phyloP scores from a whole-genome alignment of 2,113 vertebrate species.

The Xiphophorus couchianus region DNA sequence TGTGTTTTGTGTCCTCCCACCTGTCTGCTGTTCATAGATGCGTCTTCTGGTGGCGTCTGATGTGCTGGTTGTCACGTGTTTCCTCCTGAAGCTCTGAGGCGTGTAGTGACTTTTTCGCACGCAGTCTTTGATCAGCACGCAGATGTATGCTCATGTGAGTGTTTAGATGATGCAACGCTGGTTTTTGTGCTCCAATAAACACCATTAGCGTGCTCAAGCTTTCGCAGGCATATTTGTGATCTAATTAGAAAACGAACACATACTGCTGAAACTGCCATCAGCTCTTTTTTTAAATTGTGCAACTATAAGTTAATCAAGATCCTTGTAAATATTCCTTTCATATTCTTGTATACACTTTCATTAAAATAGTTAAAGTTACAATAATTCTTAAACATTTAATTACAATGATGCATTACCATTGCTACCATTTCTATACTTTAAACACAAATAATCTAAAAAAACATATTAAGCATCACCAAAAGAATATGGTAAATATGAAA shows the following conservation, averaged over 20 bases:
- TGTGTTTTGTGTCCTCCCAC: slow-evolving; percentile 40
- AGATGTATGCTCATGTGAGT: slow-evolving; percentile 28
- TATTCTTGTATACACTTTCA: neutral
- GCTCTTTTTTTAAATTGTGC: slow-evolving; percentile 58
- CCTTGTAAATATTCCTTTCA: slow-evolving; percentile 40
- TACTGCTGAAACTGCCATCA: slow-evolving; percentile 60
- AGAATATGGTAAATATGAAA: too few species aligned
- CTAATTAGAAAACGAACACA: slow-evolving; percentile 71
- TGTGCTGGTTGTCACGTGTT: slow-evolving; percentile 23
- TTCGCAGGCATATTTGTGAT: slow-evolving; percentile 63
- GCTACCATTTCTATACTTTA: too few species aligned
- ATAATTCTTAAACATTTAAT: too few species aligned
- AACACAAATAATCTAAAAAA: too few species aligned
- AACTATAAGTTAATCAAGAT: slow-evolving; percentile 64
- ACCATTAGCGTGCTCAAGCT: slow-evolving; percentile 50
- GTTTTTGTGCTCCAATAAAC: slow-evolving; percentile 65
- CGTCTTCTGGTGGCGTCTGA: slow-evolving; percentile 21
- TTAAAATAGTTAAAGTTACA: too few species aligned
- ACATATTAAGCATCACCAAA: too few species aligned
- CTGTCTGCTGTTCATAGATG: slow-evolving; percentile 29
- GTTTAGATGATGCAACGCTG: slow-evolving; percentile 63
- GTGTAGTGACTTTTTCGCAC: slow-evolving; percentile 24
- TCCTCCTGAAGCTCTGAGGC: slow-evolving; percentile 40
- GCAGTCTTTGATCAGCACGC: slow-evolving; percentile 35
- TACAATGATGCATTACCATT: too few species aligned